Evolutionary conservation across 64 coral and sea anemone species (phyloP).

Genomic region (Montipora capricornis): DNA sequence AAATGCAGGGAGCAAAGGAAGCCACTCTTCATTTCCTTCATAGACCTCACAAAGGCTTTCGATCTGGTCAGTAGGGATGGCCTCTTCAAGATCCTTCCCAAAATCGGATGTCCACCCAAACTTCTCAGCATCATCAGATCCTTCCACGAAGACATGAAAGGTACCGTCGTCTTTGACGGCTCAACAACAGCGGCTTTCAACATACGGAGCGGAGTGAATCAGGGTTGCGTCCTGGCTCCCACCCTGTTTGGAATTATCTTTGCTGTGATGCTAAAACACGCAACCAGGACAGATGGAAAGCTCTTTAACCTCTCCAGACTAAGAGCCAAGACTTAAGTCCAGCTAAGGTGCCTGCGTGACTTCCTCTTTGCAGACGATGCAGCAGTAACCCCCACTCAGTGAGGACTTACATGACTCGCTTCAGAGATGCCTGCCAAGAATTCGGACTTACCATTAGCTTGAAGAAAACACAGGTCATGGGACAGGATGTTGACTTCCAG

Average conservation of each 20-base stretch:
- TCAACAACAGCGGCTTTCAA: neutral
- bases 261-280: neutral
- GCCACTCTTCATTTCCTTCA: too few relatives aligned
- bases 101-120: too few relatives aligned
- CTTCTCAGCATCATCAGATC: neutral
- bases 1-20: too few relatives aligned
- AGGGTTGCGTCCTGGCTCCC: constrained; percentile 15
- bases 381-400: too few relatives aligned
- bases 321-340: too few relatives aligned
- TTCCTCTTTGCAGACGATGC: too few relatives aligned
- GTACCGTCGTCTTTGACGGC: neutral
- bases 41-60: too few relatives aligned
- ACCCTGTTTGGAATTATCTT: constrained; percentile 11
- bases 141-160: constrained; percentile 26
- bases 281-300: neutral
- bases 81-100: too few relatives aligned
- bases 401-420: too few relatives aligned
- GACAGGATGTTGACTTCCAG: neutral
- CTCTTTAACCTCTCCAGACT: neutral
- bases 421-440: too few relatives aligned
- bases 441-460: constrained; percentile 4
- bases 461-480: constrained; percentile 11
- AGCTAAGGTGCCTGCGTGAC: too few relatives aligned
- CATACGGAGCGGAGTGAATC: constrained; percentile 18
- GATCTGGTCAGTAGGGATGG: too few relatives aligned